phyloP scores from a whole-genome alignment of 2,113 vertebrate genomes.

The Paramisgurnus dabryanus region DNA sequence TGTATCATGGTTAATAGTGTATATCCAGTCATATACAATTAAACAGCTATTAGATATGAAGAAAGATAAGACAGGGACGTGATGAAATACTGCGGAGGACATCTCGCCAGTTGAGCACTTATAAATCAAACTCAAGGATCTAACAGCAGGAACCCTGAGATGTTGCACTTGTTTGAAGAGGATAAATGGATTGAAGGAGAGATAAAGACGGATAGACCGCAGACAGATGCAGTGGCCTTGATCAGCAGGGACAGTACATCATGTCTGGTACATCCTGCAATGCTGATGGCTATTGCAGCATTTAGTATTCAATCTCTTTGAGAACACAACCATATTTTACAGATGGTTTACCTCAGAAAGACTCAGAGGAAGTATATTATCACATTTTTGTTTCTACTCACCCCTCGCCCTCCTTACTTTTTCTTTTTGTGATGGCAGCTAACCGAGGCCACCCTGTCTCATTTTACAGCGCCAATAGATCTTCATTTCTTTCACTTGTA shows the following conservation, averaged over 20 bases:
- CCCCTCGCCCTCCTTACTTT: not conserved
- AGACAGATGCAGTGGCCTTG: slow-evolving; percentile 50
- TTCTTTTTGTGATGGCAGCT: slow-evolving; percentile 20
- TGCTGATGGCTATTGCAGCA: slow-evolving; percentile 16
- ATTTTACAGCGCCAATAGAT: slow-evolving; percentile 22
- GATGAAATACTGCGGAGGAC: not conserved
- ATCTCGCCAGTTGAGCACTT: slow-evolving; percentile 20
- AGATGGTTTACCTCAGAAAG: slow-evolving; percentile 23
- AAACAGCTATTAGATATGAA: not conserved
- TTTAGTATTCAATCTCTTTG: slow-evolving; percentile 42
- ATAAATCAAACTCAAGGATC: slow-evolving; percentile 51
- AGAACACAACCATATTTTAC: slow-evolving; percentile 33
- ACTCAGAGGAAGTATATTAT: slow-evolving; percentile 23
- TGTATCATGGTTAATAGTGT: too few species aligned
- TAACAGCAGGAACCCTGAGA: slow-evolving; percentile 27
- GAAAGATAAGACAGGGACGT: not conserved
- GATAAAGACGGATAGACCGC: slow-evolving; percentile 31
- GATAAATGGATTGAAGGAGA: slow-evolving; percentile 38
- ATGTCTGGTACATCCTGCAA: slow-evolving; percentile 23
- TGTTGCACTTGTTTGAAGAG: slow-evolving; percentile 3
- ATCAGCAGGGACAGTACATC: slow-evolving; percentile 45
- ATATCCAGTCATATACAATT: slow-evolving; percentile 7
- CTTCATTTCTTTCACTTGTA: not conserved
- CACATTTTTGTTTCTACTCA: not conserved
- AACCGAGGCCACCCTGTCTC: slow-evolving; percentile 21